Evolutionary conservation across 1,140 invertebrate genomes (phyloP), one percentile per base, ranked within the genome.

Genomic region (Hyposmocoma kahamanoa): DNA sequence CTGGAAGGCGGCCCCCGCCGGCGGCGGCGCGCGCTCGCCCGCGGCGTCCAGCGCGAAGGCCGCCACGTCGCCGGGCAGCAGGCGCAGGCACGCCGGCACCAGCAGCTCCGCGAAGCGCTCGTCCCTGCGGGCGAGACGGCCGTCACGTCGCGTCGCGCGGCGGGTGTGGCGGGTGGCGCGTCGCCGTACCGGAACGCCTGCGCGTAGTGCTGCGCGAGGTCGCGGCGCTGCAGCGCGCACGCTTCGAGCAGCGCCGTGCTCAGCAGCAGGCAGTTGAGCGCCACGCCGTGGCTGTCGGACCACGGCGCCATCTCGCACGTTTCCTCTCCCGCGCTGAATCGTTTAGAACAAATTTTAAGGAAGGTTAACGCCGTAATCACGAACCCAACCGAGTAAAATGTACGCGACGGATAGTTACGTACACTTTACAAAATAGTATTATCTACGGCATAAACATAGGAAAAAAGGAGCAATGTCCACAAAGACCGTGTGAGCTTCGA

Each of bases 31-130:
- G 9, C 36, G 36, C 22, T 24, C 22, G 30, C 36, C 21, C 34
- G 30, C 24, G 17, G 30, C 34, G 22, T 20, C 30, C 22, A 30
- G 21, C 22, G 47, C 47, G 17, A 15, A 17, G 13, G 32, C 32
- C 13, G 32, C 32, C 28, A 30, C 28, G 32, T n/a, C 13, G 8
- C 8, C 13, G 13, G 15, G 32, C 3, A n/a, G 4, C 32, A 36
- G 13, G 6, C 24, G 24, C 24, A 1, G 22, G 13, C 15, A 1
- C 10, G 79, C 81, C 26, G 82, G 77, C 44, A 84, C 78, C 56
- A 72, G 78, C 0, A 68, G 81, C 21, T 82, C 75, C 57, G 78
- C 77, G 1, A 72, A 76, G 32, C 49, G 79, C 0, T 55, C 81
- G 10, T 64, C 43, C 20, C n/a, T n/a, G n/a, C n/a, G n/a, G n/a